Base-by-base conservation (phyloP, 2,797 vertebrate genomes). In the Parambassis ranga region DNA sequence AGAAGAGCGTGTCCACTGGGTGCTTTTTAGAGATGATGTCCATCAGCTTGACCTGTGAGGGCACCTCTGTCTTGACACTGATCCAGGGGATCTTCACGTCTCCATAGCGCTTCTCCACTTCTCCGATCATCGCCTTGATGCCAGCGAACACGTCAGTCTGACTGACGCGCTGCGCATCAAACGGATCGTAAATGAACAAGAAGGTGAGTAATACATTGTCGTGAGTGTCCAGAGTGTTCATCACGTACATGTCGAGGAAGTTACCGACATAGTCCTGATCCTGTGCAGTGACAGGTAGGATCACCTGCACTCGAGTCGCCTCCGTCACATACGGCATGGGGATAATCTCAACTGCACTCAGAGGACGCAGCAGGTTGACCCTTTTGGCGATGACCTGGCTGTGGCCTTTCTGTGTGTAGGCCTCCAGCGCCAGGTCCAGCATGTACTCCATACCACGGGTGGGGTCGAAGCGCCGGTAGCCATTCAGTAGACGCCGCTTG, bases 1-100 rank as follows among this genome's bases (percentile, higher is more conserved):
- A 97, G 70, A 98, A 99, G 5, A 99, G 92, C 0, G 96, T 98
- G 83, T 99, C 98, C 80, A 98, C 95, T 0, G 96, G 96, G 80
- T 99, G 96, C 82, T 98, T 99, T 91, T 99, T 99, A 0, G 98
- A 99, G 68, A 98, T 94, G 41, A 98, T 94, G 71, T 99, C 98
- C 96, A 99, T 96, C 52, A 99, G 94, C 50, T 96, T 95, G 31
- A 98, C 94, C 84, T 98, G 97, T 0, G 98, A 98, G 0, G 98
- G 95, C 19, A 95, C 93, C 85, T 98, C 96, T 0, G 95, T 96
- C 81, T 96, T 95, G 62, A 98, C 95, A 0, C 95, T 96, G 22
- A 98, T 95, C 95, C 96, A 96, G 0, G 96, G 96, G 67, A 98
- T 94, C 88, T 96, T 96, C 1, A 95, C 91, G 2, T 95, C 95